Base-by-base conservation (phyloP, 2,888 invertebrate genomes). In the Choreutis nemorana region DNA sequence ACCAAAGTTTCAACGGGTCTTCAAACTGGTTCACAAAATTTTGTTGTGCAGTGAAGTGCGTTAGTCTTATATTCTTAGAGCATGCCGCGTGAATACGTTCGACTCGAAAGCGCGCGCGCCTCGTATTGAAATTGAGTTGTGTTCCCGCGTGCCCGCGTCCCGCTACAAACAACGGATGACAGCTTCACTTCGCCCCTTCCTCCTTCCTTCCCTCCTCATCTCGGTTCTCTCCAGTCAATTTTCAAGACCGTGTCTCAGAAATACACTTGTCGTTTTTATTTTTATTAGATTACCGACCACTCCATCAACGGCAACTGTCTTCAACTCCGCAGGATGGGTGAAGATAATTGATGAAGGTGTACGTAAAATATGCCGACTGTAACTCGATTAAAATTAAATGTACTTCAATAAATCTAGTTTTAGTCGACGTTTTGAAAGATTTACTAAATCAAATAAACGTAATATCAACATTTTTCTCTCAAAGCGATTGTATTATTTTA, bases 191-290 rank as follows among this genome's bases (percentile, higher is more conserved):
- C 34, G 11, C 4, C 31, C 40, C 34, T 64, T 52, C 50, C 55
- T 55, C 50, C 10, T 11, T 6, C 56, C 52, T 51, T 50, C 55
- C 54, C 56, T 47, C 47, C 52, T 50, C 55, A 48, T 45, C 55
- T 55, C 43, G 47, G 9, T 7, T 26, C 13, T 2, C 26, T 8
- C 26, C 8, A 14, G n/a, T n/a, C n/a, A n/a, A n/a, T n/a, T n/a
- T n/a, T n/a, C n/a, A n/a, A n/a, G 8, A 15, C 15, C 14, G 25
- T 8, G 18, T 49, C 42, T 57, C 53, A n/a, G 51, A 60, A 68
- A 70, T 67, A 68, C 62, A 65, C 61, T 62, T 64, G 61, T 67
- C 59, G 57, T 53, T 68, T 62, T 67, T 59, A 53, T 65, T 64
- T 66, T 60, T 61, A 49, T 50, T 50, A 44, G 44, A 51, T 48